Evolutionary conservation across 2,113 vertebrate genomes (phyloP).

Genomic region (Arothron firmamentum): DNA sequence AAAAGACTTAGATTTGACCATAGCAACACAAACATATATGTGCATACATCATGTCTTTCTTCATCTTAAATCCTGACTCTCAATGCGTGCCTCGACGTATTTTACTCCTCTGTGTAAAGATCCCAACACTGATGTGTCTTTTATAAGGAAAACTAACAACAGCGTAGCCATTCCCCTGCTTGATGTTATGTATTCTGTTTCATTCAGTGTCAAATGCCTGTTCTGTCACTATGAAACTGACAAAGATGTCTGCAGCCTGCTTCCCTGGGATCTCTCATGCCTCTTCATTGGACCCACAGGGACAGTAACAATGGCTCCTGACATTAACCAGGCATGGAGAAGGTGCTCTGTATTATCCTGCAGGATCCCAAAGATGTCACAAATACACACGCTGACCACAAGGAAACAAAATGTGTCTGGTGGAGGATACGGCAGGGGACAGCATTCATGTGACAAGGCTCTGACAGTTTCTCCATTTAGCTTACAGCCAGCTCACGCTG

Average conservation of each 20-base stretch:
- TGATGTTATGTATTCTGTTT: conserved; percentile 65
- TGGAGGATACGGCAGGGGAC: not conserved
- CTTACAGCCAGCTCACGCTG: conserved; percentile 51
- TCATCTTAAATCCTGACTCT: conserved; percentile 21
- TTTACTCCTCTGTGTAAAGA: conserved; percentile 34
- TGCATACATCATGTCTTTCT: conserved; percentile 31
- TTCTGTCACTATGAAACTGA: conserved; percentile 60
- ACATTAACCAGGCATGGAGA: conserved; percentile 60
- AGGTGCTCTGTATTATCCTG: conserved; percentile 52
- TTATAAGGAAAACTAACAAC: conserved; percentile 61
- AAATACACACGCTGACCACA: conserved; percentile 20
- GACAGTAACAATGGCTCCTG: conserved; percentile 61
- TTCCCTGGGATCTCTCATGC: conserved; percentile 43
- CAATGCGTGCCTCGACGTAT: conserved; percentile 1
- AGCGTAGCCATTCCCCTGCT: conserved; percentile 62
- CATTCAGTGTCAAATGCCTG: conserved; percentile 59
- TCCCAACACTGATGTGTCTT: conserved; percentile 57
- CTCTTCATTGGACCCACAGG: conserved; percentile 56
- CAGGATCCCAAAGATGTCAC: conserved; percentile 43
- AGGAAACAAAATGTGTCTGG: conserved; percentile 14
- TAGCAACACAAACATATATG: conserved; percentile 45
- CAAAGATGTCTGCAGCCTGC: conserved; percentile 52
- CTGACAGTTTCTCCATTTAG: conserved; percentile 70
- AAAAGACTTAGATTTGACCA: conserved; percentile 71
- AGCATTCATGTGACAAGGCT: conserved; percentile 62